Base-by-base conservation (phyloP, 2,113 vertebrate genomes). In the Piaya cayana region DNA sequence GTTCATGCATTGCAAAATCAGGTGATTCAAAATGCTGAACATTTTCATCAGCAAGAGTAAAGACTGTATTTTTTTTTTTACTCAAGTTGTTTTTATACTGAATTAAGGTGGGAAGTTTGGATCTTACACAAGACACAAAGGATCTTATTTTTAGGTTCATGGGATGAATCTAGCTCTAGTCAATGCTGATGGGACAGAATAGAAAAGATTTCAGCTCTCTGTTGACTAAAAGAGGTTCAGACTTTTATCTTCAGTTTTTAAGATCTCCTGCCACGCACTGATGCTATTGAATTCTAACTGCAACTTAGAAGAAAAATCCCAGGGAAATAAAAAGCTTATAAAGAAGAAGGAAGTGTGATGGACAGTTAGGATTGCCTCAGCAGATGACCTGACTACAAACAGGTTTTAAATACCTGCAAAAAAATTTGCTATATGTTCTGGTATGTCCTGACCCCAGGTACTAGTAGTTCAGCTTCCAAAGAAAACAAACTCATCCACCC, bases 381-480 rank as follows among this genome's bases (percentile, higher is more conserved):
- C 37, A 89, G 56, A 27, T 58, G 37, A 77, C 36, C 15, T 30
- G 19, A 43, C 30, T 82, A 36, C 32, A 88, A 63, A 42, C 6
- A 60, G 25, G 16, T 86, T 93, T 90, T 47, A 88, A 95, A 60
- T 76, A 83, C 34, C 22, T 92, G 60, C 56, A 95, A 86, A 86
- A 67, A 80, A 86, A 59, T 12, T 12, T 92, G 19, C 43, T 78
- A 3, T 45, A n/a, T 64, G 53, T 84, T 85, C 47, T 71, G 29
- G 52, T 52, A 11, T 18, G 27, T 69, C 30, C 75, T 80, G 55
- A 65, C 39, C 21, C 30, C 30, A 82, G 14, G 14, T 42, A 53
- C 23, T 47, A 58, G 23, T 52, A 83, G 25, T 39, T 70, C 14
- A 81, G 27, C 45, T 95, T 64, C 30, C 65, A 68, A 64, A 67